A percentile compares a stretch with the other conserved stretches of the same genome.
phyloP scores from a whole-genome alignment of 2,797 vertebrate species.

The Sphenodon punctatus region DNA sequence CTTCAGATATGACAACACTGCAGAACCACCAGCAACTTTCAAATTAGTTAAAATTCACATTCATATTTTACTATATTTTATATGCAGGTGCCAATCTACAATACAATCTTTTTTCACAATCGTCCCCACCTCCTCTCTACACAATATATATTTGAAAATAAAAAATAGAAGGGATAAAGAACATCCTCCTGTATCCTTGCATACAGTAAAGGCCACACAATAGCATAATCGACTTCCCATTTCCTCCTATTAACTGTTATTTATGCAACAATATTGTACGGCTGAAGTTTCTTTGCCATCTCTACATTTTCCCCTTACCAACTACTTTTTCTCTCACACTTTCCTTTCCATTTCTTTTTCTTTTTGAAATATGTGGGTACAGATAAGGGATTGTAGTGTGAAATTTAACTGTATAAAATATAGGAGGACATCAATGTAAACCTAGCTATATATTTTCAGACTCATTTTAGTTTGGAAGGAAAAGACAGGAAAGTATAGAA shows the following conservation, averaged over 20 bases:
- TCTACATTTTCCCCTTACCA: background rate
- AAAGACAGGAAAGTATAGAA: no score
- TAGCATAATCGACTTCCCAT: background rate
- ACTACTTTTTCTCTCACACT: background rate
- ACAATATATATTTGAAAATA: background rate
- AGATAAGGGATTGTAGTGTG: background rate
- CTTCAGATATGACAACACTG: no score
- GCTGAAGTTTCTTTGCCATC: background rate
- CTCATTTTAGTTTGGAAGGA: background rate
- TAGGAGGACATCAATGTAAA: background rate
- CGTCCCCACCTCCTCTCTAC: background rate
- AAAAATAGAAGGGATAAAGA: background rate
- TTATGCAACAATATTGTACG: background rate
- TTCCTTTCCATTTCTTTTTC: background rate
- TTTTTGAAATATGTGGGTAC: background rate
- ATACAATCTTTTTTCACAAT: background rate
- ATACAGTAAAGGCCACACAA: background rate
- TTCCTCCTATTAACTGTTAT: background rate
- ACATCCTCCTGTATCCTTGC: background rate
- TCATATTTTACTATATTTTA: no score
- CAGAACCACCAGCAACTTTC: no score
- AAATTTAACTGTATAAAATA: background rate
- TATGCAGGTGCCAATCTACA: no score
- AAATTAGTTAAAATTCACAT: no score
- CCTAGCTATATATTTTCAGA: background rate